These are phyloP conservation scores for Macropus fuliginosus DNA, from an alignment of 2,797 vertebrate genomes.

Conservation along the genomic window DNA sequence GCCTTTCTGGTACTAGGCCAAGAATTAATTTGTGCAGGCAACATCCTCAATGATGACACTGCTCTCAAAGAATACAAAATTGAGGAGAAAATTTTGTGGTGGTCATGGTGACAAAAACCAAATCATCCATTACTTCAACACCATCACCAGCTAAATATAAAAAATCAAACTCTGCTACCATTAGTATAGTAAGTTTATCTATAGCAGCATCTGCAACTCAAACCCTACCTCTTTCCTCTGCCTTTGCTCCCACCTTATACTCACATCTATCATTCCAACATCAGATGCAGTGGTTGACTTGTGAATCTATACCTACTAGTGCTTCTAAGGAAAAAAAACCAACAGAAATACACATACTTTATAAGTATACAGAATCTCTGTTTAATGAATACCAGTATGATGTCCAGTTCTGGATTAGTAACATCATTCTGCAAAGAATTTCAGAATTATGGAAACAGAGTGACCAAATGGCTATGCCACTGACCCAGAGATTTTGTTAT, in stretches of 20 bases:
- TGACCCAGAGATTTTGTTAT: too few species aligned
- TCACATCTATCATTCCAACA: conserved; percentile 81
- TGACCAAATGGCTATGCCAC: too few species aligned
- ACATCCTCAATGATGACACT: conserved; percentile 95
- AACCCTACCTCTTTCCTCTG: conserved; percentile 69
- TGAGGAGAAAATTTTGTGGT: conserved; percentile 98
- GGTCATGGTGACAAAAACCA: conserved; percentile 98
- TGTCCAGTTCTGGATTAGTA: conserved; percentile 52
- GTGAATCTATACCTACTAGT: conserved; percentile 82
- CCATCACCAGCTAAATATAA: conserved; percentile 81
- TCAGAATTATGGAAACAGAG: too few species aligned
- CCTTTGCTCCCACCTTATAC: conserved; percentile 77
- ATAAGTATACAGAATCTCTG: conserved; percentile 66
- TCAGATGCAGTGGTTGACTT: conserved; percentile 76
- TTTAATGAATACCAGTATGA: conserved; percentile 65
- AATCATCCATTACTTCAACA: conserved; percentile 85
- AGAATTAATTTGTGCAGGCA: conserved; percentile 98
- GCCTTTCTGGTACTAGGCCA: conserved; percentile 88
- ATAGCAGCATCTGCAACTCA: conserved; percentile 77
- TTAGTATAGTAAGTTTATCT: conserved; percentile 76
- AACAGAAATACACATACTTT: conserved; percentile 78
- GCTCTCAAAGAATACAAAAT: conserved; percentile 97
- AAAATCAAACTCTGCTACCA: conserved; percentile 77
- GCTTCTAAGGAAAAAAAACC: conserved; percentile 86
- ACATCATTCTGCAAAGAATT: too few species aligned